Evolutionary conservation across 2,797 vertebrate species (phyloP).

Genomic region (Carapus acus): DNA sequence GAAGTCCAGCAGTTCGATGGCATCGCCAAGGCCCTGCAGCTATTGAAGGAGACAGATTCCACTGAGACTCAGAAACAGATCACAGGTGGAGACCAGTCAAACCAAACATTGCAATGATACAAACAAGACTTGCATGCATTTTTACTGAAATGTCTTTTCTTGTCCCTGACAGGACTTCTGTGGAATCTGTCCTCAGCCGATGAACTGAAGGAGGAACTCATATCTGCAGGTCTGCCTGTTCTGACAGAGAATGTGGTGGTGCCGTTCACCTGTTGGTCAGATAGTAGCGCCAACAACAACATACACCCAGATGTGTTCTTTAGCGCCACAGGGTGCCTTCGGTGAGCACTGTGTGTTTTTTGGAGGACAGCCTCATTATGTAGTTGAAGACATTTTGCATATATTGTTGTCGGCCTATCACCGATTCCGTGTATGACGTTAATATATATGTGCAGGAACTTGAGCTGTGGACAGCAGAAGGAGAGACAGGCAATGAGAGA

Average conservation of each 20-base stretch:
- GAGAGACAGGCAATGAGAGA: conserved; percentile 81
- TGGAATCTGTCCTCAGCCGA: conserved; percentile 93
- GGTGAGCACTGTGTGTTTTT: conserved; percentile 67
- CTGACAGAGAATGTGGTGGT: conserved; percentile 82
- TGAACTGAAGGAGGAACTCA: conserved; percentile 77
- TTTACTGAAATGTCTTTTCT: not conserved
- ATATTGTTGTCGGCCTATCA: no score
- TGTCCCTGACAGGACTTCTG: conserved; percentile 75
- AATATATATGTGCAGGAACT: conserved; percentile 69
- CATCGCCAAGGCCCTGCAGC: conserved; percentile 74
- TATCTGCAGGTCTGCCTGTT: conserved; percentile 74
- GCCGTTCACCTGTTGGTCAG: conserved; percentile 79
- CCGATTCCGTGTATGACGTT: not conserved
- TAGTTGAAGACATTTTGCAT: no score
- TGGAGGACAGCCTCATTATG: not conserved
- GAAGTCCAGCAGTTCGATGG: conserved; percentile 78
- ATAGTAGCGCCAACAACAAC: conserved; percentile 57
- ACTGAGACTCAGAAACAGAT: conserved; percentile 86
- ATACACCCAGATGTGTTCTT: conserved; percentile 85
- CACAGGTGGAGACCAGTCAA: conserved; percentile 80
- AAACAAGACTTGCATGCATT: no score
- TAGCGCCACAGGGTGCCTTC: conserved; percentile 86
- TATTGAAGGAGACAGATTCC: conserved; percentile 75
- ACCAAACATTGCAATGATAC: no score
- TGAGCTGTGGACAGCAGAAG: conserved; percentile 73